These are phyloP conservation scores for Pocillopora verrucosa DNA, from an alignment of 64 coral and sea anemone genomes.

Conservation along the genomic window DNA sequence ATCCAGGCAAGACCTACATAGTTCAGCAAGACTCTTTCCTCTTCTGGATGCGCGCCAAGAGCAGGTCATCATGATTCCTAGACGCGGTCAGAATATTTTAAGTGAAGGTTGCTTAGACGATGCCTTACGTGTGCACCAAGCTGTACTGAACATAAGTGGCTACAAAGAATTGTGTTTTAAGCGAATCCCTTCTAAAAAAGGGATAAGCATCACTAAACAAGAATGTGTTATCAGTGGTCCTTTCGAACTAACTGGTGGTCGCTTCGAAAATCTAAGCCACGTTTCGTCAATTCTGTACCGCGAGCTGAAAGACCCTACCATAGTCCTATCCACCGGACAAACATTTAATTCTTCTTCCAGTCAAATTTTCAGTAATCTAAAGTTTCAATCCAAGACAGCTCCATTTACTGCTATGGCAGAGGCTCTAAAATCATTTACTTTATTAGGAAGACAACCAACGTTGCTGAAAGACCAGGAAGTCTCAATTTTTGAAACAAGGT, in stretches of 20 bases:
- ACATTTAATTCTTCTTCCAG: neutral
- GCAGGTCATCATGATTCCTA: neutral
- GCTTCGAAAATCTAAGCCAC: neutral
- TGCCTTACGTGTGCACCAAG: neutral
- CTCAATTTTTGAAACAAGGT: neutral
- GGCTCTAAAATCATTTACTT: neutral
- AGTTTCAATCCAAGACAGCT: neutral
- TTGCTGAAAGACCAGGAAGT: neutral
- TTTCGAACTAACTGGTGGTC: neutral
- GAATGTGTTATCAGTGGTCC: neutral
- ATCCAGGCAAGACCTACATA: neutral
- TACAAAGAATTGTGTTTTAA: neutral
- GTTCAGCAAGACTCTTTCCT: neutral
- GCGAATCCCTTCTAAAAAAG: neutral
- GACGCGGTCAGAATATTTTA: neutral
- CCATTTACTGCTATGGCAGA: neutral
- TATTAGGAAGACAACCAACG: neutral
- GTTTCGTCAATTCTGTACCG: neutral
- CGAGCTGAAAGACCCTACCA: neutral
- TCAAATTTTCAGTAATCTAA: neutral
- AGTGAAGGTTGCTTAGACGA: slow-evolving; percentile 7
- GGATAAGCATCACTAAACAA: neutral
- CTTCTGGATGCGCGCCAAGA: neutral
- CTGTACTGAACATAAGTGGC: neutral
- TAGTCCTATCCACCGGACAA: neutral